Percentiles rank a stretch among this genome's conserved stretches.
Conservation (phyloP, 2,113 vertebrate genomes). For the Condylura cristata region DNA sequence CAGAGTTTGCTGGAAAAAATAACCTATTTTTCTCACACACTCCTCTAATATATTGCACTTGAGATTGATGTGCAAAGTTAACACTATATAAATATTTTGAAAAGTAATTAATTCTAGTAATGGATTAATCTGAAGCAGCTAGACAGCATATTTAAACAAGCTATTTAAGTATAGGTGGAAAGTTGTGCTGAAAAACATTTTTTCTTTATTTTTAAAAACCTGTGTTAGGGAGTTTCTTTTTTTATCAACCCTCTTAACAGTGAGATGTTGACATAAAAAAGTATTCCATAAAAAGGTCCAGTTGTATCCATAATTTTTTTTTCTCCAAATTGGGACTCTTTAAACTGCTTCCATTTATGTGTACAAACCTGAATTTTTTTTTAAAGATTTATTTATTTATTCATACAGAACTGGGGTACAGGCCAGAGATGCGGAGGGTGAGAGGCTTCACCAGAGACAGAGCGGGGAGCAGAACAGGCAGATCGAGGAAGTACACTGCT, state of each 20-base stretch:
- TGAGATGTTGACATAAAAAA: slow-evolving; percentile 52
- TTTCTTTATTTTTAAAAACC: not conserved
- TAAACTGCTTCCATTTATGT: slow-evolving; percentile 67
- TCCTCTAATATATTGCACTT: not conserved
- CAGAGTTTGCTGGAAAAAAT: not conserved
- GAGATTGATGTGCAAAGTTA: slow-evolving; percentile 12
- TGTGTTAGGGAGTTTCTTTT: slow-evolving; percentile 47
- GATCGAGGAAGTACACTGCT: too few species aligned
- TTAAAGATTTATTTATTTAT: too few species aligned
- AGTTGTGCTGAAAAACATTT: not conserved
- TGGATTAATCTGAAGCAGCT: not conserved
- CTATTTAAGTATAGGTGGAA: slow-evolving; percentile 27
- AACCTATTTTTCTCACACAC: not conserved
- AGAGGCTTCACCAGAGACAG: too few species aligned
- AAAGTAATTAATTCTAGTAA: slow-evolving; percentile 56
- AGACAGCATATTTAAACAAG: slow-evolving; percentile 46
- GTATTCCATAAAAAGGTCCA: slow-evolving; percentile 6
- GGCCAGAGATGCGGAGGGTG: too few species aligned
- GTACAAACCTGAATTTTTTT: slow-evolving; percentile 21
- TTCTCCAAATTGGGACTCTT: slow-evolving; percentile 52
- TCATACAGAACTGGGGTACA: too few species aligned
- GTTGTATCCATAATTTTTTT: slow-evolving; percentile 54
- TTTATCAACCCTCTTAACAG: slow-evolving; percentile 46
- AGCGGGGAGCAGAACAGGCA: too few species aligned
- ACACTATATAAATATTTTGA: slow-evolving; percentile 47